Conservation (phyloP, 2,113 vertebrate species). For the Ceyx melanurus region DNA sequence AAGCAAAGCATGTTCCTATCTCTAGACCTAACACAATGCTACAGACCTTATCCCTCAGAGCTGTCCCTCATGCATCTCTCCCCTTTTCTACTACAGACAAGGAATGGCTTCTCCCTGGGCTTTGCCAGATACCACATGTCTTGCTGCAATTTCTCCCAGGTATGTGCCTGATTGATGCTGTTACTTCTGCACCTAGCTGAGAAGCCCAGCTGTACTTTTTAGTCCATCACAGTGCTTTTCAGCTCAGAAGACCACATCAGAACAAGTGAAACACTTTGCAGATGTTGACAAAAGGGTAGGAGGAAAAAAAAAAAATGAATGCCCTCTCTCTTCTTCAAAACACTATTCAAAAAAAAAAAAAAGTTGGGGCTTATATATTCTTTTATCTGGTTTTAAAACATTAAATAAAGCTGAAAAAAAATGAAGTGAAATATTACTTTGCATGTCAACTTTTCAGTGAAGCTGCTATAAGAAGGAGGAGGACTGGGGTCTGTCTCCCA, state of each 20-base stretch:
- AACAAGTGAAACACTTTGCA: background rate
- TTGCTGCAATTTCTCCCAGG: background rate
- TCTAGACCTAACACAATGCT: background rate
- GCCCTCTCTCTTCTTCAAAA: background rate
- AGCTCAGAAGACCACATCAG: background rate
- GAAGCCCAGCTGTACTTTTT: background rate
- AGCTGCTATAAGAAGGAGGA: background rate
- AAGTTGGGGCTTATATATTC: background rate
- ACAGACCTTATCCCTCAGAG: background rate
- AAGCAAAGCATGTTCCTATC: background rate
- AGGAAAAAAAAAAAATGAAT: background rate
- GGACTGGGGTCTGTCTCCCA: background rate
- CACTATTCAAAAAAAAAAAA: background rate
- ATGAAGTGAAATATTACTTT: background rate
- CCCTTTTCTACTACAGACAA: fast-evolving
- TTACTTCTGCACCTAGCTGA: background rate
- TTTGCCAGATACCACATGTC: background rate
- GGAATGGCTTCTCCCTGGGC: background rate
- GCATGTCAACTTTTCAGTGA: background rate
- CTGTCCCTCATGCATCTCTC: background rate
- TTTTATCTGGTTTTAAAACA: background rate
- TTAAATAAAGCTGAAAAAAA: background rate
- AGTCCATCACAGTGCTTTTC: background rate
- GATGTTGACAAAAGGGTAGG: background rate
- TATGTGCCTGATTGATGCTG: background rate